These are phyloP conservation scores for Lota lota DNA, from an alignment of 2,113 vertebrate species.

Conservation along the genomic window DNA sequence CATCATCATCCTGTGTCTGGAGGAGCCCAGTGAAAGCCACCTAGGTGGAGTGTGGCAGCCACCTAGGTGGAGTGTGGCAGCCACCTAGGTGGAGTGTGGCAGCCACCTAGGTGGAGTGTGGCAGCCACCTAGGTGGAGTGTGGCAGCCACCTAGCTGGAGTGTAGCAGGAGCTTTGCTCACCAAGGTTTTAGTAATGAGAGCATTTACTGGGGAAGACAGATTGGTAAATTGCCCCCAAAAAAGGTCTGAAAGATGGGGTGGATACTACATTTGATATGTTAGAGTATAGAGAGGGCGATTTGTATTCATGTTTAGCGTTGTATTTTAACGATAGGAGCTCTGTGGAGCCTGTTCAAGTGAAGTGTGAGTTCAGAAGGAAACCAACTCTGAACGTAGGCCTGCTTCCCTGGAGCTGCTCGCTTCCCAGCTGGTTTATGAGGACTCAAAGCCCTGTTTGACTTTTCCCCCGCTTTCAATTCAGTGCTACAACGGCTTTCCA, in stretches of 20 bases:
- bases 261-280: background rate
- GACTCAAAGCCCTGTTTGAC: background rate
- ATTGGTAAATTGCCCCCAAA: background rate
- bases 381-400: background rate
- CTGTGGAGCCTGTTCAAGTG: background rate
- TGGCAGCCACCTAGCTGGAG: no score
- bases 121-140: no score
- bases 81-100: no score
- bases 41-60: no score
- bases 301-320: background rate
- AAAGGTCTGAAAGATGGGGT: conserved; percentile 12
- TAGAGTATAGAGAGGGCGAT: background rate
- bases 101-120: no score
- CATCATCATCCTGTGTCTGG: no score
- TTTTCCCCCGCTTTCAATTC: background rate
- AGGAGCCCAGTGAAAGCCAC: no score
- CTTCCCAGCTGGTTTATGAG: background rate
- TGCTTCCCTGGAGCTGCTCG: background rate
- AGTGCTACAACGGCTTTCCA: no score
- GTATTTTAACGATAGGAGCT: background rate
- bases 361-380: background rate
- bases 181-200: no score
- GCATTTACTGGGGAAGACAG: conserved; percentile 20
- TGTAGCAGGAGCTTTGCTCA: no score
- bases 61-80: no score